Conservation (phyloP, 2,113 vertebrate genomes). For the Turdus rufiventris region DNA sequence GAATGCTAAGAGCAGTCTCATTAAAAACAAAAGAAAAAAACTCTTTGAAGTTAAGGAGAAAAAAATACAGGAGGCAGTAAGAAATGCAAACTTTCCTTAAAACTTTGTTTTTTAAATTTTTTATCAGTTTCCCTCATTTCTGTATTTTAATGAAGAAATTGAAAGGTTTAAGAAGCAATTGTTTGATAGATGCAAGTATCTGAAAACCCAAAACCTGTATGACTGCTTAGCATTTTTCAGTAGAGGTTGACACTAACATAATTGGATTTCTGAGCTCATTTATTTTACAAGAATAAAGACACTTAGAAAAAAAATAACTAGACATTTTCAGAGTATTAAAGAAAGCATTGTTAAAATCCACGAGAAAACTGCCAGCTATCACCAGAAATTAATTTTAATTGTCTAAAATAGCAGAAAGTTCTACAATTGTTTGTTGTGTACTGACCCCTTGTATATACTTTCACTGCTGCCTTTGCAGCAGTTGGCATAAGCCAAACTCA, state of each 20-base stretch:
- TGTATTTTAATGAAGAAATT: not conserved
- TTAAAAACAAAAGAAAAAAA: not conserved
- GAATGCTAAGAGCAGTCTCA: not conserved
- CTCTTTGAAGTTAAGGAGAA: not conserved
- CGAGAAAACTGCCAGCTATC: not conserved
- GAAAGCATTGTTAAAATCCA: not conserved
- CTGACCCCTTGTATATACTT: not conserved
- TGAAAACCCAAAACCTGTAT: not conserved
- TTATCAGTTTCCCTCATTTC: not conserved
- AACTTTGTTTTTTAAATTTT: not conserved
- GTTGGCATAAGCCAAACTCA: not conserved
- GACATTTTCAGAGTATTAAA: not conserved
- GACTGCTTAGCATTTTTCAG: not conserved
- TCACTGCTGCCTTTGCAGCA: not conserved
- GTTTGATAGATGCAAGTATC: not conserved
- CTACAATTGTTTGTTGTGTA: not conserved
- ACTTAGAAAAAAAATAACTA: not conserved
- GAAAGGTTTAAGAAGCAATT: not conserved
- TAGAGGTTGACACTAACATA: not conserved
- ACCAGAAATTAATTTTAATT: not conserved
- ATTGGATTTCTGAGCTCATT: not conserved
- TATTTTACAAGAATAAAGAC: not conserved
- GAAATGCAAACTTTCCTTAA: not conserved
- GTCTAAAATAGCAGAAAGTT: not conserved
- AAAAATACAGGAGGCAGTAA: not conserved